phyloP scores from a whole-genome alignment of 1,140 invertebrate genomes.

The Oncopodura yosiiana region DNA sequence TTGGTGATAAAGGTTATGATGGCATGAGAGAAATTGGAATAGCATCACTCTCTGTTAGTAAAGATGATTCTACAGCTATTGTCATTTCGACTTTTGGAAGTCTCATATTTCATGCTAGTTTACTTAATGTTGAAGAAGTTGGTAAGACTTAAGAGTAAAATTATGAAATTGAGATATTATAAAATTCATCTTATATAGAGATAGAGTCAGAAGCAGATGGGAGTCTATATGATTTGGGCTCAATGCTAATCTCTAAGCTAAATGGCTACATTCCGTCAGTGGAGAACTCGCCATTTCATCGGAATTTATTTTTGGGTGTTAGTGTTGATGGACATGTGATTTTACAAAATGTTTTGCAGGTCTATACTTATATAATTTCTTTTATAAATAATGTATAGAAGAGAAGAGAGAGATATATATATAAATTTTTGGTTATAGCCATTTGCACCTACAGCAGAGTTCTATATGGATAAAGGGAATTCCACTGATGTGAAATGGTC shows the following conservation, averaged over 20 bases:
- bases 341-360: slow-evolving; percentile 22
- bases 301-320: slow-evolving; percentile 23
- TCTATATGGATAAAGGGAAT: neutral
- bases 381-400: neutral
- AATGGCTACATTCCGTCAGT: slow-evolving; percentile 8
- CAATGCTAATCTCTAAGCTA: slow-evolving; percentile 4
- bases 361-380: slow-evolving; percentile 1
- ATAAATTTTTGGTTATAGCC: slow-evolving; percentile 2
- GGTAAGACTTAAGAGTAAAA: slow-evolving; percentile 12
- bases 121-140: slow-evolving; percentile 21
- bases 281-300: slow-evolving; percentile 26
- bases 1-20: slow-evolving; percentile 3
- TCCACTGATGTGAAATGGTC: slow-evolving; percentile 27
- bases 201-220: neutral
- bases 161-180: neutral
- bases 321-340: slow-evolving; percentile 12
- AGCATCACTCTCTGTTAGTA: slow-evolving; percentile 9
- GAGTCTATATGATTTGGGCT: slow-evolving; percentile 10
- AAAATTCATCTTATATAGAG: neutral
- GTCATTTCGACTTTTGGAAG: slow-evolving; percentile 26
- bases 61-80: slow-evolving; percentile 25
- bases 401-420: neutral
- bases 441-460: slow-evolving; percentile 3
- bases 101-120: slow-evolving; percentile 30
- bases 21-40: slow-evolving; percentile 30